These are phyloP conservation scores for Agriopis aurantiaria DNA, from an alignment of 2,888 invertebrate genomes.

Conservation along the genomic window DNA sequence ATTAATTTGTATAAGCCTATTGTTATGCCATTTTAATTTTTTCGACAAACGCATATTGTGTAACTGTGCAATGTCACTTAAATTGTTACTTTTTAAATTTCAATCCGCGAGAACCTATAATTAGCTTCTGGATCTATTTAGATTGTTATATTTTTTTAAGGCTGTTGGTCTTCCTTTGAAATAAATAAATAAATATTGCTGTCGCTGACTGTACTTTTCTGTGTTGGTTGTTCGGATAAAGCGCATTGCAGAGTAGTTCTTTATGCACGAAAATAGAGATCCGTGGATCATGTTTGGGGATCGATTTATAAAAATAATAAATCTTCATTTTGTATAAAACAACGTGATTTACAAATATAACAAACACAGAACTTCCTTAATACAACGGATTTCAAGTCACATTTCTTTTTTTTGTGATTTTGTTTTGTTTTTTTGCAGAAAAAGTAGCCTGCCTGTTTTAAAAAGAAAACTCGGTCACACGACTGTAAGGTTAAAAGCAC, in stretches of 20 bases:
- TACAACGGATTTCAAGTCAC: no score
- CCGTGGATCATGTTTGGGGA: constrained; percentile 44
- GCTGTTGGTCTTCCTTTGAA: no score
- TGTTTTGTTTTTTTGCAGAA: constrained; percentile 6
- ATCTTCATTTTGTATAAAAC: not conserved
- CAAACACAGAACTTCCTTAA: not conserved
- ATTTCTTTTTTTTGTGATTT: constrained; percentile 10
- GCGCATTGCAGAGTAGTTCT: constrained; percentile 72
- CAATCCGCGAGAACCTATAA: no score
- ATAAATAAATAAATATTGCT: not conserved
- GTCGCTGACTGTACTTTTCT: constrained; percentile 35
- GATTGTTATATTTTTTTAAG: no score
- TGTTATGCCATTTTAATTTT: no score
- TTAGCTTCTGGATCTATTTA: no score
- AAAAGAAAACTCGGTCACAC: constrained; percentile 1
- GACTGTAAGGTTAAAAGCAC: not conserved
- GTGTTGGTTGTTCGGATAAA: constrained; percentile 81
- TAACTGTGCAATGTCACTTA: no score
- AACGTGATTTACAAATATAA: not conserved
- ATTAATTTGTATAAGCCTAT: no score
- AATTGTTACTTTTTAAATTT: no score
- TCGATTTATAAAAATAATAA: not conserved
- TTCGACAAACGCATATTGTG: no score
- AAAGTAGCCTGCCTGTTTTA: constrained; percentile 3
- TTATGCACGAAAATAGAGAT: constrained; percentile 54